phyloP scores from a whole-genome alignment of 2,797 vertebrate species.

The Lophotriccus pileatus region DNA sequence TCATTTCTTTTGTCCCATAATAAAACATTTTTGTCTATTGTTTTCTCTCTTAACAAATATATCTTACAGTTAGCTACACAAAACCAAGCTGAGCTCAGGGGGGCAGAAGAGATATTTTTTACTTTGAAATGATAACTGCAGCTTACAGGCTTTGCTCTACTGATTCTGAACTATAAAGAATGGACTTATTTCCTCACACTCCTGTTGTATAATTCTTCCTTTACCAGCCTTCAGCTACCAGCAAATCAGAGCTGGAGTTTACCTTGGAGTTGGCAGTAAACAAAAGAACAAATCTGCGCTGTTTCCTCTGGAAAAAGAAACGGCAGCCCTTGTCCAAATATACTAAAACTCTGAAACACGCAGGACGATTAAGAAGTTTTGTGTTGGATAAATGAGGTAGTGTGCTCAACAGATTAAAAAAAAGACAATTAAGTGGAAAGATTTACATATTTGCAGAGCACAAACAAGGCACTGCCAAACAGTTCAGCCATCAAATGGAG shows the following conservation, averaged over 20 bases:
- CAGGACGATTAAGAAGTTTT: neutral
- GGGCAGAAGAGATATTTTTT: neutral
- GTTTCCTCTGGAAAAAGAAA: slow-evolving; percentile 28
- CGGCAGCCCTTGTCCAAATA: neutral
- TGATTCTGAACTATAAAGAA: slow-evolving; percentile 11
- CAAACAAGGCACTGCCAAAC: neutral
- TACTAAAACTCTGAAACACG: neutral
- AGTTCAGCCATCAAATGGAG: neutral
- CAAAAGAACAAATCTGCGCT: slow-evolving; percentile 30
- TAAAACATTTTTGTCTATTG: neutral
- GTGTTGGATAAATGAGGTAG: neutral
- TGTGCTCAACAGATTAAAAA: neutral
- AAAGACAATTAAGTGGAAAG: neutral
- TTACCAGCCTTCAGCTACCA: slow-evolving; percentile 15
- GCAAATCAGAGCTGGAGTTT: slow-evolving; percentile 36
- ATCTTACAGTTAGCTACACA: neutral
- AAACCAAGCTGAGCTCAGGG: neutral
- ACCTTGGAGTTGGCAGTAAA: slow-evolving; percentile 26
- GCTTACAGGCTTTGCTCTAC: neutral
- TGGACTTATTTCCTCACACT: slow-evolving; percentile 30
- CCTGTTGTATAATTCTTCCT: slow-evolving; percentile 30
- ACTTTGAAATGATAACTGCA: neutral
- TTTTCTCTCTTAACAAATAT: neutral
- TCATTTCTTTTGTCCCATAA: neutral
- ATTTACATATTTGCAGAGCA: neutral